Conservation (phyloP, 1,140 invertebrate genomes). For the Bombus consobrinus region DNA sequence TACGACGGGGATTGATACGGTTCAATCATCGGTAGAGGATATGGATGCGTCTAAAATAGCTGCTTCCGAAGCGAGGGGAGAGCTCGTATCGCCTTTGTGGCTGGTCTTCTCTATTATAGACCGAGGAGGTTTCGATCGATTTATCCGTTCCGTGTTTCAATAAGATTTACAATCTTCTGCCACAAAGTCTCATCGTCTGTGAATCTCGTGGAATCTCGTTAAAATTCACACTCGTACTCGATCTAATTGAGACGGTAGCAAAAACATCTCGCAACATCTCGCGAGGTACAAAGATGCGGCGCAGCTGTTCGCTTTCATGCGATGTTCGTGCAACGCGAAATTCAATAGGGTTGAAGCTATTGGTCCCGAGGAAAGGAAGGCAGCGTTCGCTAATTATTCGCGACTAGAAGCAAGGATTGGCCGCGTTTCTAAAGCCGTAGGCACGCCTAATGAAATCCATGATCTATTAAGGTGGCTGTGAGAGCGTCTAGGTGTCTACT, state of each 20-base stretch:
- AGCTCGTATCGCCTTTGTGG: background rate
- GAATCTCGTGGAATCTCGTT: background rate
- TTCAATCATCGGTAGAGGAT: conserved; percentile 19
- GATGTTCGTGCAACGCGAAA: background rate
- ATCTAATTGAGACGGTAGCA: background rate
- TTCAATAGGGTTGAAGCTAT: background rate
- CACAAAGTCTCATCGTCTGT: background rate
- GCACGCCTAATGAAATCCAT: conserved; percentile 72
- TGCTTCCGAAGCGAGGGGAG: background rate
- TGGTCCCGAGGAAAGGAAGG: background rate
- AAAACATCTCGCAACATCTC: background rate
- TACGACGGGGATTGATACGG: conserved; percentile 18
- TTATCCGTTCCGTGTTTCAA: background rate
- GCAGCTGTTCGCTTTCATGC: background rate
- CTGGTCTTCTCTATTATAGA: background rate
- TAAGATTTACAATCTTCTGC: background rate
- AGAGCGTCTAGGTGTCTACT: conserved; percentile 31
- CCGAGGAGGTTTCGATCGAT: background rate
- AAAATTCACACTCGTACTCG: background rate
- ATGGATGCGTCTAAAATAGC: background rate
- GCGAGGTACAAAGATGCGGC: too few species aligned
- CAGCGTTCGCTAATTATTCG: conserved; percentile 69
- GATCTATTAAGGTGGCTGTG: conserved; percentile 68
- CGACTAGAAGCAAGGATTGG: conserved; percentile 44
- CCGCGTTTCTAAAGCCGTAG: conserved; percentile 39